Evolutionary conservation across 2,113 vertebrate species (phyloP).

Genomic region (Psephotus haematonotus): DNA sequence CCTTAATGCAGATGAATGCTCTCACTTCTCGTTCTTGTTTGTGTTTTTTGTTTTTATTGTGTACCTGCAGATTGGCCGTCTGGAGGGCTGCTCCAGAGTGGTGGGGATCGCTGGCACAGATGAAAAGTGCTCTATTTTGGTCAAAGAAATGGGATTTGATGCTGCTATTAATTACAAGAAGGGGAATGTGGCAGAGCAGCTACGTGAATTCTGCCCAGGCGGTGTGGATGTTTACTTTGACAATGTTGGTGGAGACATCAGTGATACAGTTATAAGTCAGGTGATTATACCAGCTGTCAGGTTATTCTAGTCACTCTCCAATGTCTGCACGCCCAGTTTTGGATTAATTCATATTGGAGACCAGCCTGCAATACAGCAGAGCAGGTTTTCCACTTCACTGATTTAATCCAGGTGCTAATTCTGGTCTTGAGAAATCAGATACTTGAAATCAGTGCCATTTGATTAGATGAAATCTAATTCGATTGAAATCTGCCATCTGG

Average conservation of each 20-base stretch:
- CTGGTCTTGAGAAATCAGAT: not conserved
- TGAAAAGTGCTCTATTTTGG: conserved; percentile 85
- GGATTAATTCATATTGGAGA: not conserved
- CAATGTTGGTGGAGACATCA: conserved; percentile 92
- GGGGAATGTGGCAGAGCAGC: conserved; percentile 75
- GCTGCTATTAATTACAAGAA: conserved; percentile 89
- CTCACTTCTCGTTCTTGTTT: not conserved
- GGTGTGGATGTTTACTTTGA: conserved; percentile 96
- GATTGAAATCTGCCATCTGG: not conserved
- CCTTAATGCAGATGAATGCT: not conserved
- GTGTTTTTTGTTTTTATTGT: not conserved
- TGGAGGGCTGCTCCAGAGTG: conserved; percentile 89
- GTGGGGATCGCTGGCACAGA: conserved; percentile 93
- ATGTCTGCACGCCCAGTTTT: not conserved
- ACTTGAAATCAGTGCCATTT: not conserved
- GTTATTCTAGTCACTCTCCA: not conserved
- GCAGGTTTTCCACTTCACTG: not conserved
- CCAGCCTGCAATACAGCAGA: not conserved
- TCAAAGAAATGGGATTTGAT: conserved; percentile 87
- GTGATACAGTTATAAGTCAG: conserved; percentile 85
- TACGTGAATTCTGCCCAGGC: conserved; percentile 81
- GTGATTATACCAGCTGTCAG: conserved; percentile 46
- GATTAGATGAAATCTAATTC: not conserved
- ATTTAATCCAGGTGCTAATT: not conserved
- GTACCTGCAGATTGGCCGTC: conserved; percentile 79